Base-by-base conservation (phyloP, 2,888 invertebrate species). In the Nemoura dubitans region DNA sequence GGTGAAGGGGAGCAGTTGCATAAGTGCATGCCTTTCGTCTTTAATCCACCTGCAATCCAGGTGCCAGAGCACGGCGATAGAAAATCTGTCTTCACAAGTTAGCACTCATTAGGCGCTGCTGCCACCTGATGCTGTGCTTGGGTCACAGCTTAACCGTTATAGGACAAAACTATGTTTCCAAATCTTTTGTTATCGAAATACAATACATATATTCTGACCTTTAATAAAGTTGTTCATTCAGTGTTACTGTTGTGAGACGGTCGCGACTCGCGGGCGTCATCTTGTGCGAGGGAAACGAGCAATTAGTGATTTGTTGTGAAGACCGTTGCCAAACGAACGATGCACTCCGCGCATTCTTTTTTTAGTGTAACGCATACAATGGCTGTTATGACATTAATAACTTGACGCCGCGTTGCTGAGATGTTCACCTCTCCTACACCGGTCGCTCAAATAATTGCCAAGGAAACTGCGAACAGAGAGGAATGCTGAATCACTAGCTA, bases 331-430 rank as follows among this genome's bases (percentile, higher is more conserved):
- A 78, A 78, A 78, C 10, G 78, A 27, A 21, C 14, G 59, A 59
- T 59, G 59, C 16, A 59, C n/a, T n/a, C n/a, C n/a, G n/a, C 16
- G 59, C 59, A 14, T 1, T 21, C 10, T 76, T 78, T 81, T 30
- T 81, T n/a, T 81, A 29, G 27, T 21, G 28, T 29, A 81, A 81
- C 81, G 29, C 28, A 30, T 81, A 81, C 81, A 81, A 81, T 81
- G 28, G 81, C 14, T 81, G 81, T 81, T 81, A 29, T 81, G 81
- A 81, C 81, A 81, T 81, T 30, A 84, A 84, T 76, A 83, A 83
- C 42, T 59, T 26, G n/a, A 26, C 21, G 7, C 26, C n/a, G 27
- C 28, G 78, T 1, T 27, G 16, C 26, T 81, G n/a, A 29, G 81
- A 30, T 21, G 28, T 30, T 81, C 81, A 81, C 26, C 81, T 81